Evolutionary conservation across 1,140 invertebrate species (phyloP), one percentile per base, ranked within the genome.

Genomic region (Polypedilum pembai): DNA sequence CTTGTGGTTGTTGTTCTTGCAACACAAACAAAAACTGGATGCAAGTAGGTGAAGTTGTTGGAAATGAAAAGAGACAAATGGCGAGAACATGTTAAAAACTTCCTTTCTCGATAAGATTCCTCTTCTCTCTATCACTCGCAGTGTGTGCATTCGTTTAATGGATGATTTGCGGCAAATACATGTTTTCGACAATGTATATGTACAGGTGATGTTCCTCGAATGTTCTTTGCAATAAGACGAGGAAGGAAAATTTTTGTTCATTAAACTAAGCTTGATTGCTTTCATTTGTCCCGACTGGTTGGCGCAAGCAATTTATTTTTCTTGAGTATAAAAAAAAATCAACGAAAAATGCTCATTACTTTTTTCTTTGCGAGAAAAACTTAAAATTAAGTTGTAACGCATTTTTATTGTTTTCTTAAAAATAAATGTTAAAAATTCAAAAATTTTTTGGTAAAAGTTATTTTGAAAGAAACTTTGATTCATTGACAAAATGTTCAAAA

Each of bases 11-110:
- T 45, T 45, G 8, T 45, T 56, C 45, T 56, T 56, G n/a, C 12
- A 56, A 33, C 24, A 33, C 1, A 33, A 33, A 33, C 24, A 33
- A n/a, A 15, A 56, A 56, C 45, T 56, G 45, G 45, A 56, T 56
- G 10, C 45, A 56, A 56, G 45, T 56, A 56, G 45, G 45, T 56
- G 45, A 56, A 56, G n/a, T 12, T 33, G 24, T 3, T 33, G n/a
- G 45, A 12, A 56, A 56, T 45, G 41, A 45, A 12, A 56, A 56
- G 41, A 56, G 45, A 12, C 45, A 56, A 56, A 56, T 56, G 45
- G 45, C 45, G 45, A 69, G 10, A 69, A 69, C 65, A 69, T 5
- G 65, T 69, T 69, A 21, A 21, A 69, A 69, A 69, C 65, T 69
- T 69, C 65, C 65, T 69, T 69, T 69, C 65, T 7, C 10, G 65